These are phyloP conservation scores for Melitaea cinxia DNA, from an alignment of 1,140 invertebrate genomes.

Conservation along the genomic window DNA sequence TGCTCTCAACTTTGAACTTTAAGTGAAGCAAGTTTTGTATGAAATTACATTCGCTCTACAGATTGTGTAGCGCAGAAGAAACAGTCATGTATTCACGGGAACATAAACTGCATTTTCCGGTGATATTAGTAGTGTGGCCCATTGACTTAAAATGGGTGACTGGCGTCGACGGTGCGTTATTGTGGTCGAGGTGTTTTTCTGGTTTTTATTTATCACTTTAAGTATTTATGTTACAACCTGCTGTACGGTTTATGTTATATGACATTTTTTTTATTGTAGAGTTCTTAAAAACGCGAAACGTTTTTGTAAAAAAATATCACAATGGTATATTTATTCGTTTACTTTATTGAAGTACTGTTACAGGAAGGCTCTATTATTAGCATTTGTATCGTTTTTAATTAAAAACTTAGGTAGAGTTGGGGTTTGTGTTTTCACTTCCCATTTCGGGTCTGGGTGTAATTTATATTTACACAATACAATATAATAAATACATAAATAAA, in stretches of 20 bases:
- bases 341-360: no score
- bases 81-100: conserved; percentile 23
- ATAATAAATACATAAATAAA: no score
- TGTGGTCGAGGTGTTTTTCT: conserved; percentile 38
- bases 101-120: conserved; percentile 66
- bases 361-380: no score
- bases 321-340: no score
- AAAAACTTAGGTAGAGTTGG: no score
- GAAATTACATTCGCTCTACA: not conserved
- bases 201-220: not conserved
- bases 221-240: not conserved
- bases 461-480: no score
- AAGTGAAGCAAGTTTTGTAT: not conserved
- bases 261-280: not conserved
- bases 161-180: conserved; percentile 36
- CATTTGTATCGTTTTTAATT: no score
- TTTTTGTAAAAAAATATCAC: no score
- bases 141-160: conserved; percentile 57
- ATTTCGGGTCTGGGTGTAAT: no score
- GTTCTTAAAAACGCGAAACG: not conserved
- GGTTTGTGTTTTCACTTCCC: no score
- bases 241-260: not conserved
- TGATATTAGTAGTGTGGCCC: conserved; percentile 58
- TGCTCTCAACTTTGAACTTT: not conserved
- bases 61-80: conserved; percentile 24